Base-by-base conservation (phyloP, 2,797 vertebrate genomes). In the Chanos chanos region DNA sequence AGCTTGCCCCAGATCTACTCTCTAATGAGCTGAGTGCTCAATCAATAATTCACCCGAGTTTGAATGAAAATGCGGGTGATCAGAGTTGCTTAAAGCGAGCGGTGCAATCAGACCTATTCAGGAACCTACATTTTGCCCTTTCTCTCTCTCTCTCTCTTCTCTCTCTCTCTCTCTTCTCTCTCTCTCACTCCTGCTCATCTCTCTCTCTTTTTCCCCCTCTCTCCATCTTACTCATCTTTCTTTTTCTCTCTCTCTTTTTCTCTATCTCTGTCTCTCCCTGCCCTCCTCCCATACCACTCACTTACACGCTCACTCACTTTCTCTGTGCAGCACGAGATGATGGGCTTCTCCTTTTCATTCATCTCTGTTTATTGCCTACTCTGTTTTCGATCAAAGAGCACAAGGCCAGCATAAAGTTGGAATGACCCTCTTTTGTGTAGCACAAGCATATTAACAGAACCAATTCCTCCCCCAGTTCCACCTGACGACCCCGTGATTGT, bases 401-500 rank as follows among this genome's bases (percentile, higher is more conserved):
- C n/a, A n/a, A n/a, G n/a, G n/a, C n/a, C n/a, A n/a, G n/a, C n/a
- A n/a, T n/a, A n/a, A n/a, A n/a, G n/a, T n/a, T n/a, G n/a, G n/a
- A n/a, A n/a, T n/a, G n/a, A 55, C 33, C 74, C 43, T 64, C 55
- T 33, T 15, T 70, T 75, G 72, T 71, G 76, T 21, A 61, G 28
- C 24, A 25, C 48, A 24, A 59, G 22, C 5, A 18, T 59, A 59
- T 48, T 49, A 56, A 39, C 59, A 7, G 28, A 28, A 28, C 15
- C 55, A 30, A 30, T 47, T 79, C 70, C 37, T 58, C 25, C 21
- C 30, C 13, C 79, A 99, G 96, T 99, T 75, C 96, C 96, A 10
- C 96, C 96, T 0, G 96, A 99, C 6, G 94, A 98, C 60, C 96
- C 96, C 0, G 80, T 99, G 74, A 99, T 99, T 73, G 81, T 88